Evolutionary conservation across 2,113 vertebrate genomes (phyloP).

Genomic region (Hemichromis elongatus): DNA sequence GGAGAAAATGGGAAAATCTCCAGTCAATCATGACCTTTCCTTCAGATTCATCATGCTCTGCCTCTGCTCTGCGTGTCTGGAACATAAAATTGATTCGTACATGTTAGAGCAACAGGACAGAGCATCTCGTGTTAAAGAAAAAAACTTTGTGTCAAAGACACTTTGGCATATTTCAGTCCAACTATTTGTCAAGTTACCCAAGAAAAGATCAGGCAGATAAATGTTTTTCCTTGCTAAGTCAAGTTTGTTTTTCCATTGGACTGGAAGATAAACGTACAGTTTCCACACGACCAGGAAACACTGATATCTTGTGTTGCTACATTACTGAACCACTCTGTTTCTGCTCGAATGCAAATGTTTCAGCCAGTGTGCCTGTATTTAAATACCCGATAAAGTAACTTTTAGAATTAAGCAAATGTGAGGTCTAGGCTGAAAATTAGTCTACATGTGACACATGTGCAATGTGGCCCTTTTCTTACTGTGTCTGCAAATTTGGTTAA

Average conservation of each 20-base stretch:
- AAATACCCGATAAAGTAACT: background rate
- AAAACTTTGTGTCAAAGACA: background rate
- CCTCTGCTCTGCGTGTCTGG: background rate
- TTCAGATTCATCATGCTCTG: background rate
- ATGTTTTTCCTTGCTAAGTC: background rate
- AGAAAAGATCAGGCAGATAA: background rate
- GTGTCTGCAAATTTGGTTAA: background rate
- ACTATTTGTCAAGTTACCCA: background rate
- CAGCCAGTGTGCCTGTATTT: background rate
- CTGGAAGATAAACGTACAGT: background rate
- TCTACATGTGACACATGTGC: background rate
- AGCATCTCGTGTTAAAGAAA: background rate
- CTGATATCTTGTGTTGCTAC: background rate
- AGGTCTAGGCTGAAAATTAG: background rate
- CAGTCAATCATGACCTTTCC: slow-evolving; percentile 3
- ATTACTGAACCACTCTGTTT: background rate
- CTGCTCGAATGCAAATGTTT: no score
- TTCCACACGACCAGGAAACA: background rate
- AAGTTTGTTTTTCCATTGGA: background rate
- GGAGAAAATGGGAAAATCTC: background rate
- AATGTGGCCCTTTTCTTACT: background rate
- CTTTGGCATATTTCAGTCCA: background rate
- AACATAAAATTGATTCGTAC: background rate
- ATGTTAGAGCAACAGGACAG: background rate
- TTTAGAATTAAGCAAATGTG: background rate